Conservation (phyloP, 2,888 invertebrate genomes). For the Seladonia tumulorum region DNA sequence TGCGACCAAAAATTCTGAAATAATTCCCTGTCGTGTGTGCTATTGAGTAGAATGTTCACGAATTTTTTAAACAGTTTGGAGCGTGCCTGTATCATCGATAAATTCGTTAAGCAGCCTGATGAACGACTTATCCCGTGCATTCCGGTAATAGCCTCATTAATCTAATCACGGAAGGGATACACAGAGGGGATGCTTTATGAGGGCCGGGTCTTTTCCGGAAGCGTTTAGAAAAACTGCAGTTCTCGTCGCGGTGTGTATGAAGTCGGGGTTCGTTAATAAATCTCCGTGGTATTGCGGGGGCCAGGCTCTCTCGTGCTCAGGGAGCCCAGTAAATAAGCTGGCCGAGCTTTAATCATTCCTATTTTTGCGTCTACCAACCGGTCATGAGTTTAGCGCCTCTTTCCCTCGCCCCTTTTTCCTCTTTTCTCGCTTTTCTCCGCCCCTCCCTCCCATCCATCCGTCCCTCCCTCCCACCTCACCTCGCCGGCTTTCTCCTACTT, state of each 20-base stretch:
- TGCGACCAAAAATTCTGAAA: too few relatives aligned
- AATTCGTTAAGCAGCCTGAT: slow-evolving; percentile 59
- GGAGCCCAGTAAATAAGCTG: slow-evolving; percentile 78
- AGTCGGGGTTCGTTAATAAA: slow-evolving; percentile 74
- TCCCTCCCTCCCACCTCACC: slow-evolving; percentile 19
- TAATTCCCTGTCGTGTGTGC: too few relatives aligned
- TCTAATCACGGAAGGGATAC: slow-evolving; percentile 67
- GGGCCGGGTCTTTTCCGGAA: slow-evolving; percentile 62
- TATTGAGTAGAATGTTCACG: too few relatives aligned
- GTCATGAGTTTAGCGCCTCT: slow-evolving; percentile 55
- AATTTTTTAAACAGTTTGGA: too few relatives aligned
- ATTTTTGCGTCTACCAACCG: slow-evolving; percentile 74
- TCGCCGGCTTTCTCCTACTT: slow-evolving; percentile 22
- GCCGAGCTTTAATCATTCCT: slow-evolving; percentile 81
- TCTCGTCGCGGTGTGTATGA: slow-evolving; percentile 52
- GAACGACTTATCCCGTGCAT: slow-evolving; percentile 59
- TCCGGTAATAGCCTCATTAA: slow-evolving; percentile 67
- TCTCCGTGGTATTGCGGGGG: slow-evolving; percentile 53
- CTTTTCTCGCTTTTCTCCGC: slow-evolving; percentile 17
- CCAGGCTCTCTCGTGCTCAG: slow-evolving; percentile 54
- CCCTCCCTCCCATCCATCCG: slow-evolving; percentile 47
- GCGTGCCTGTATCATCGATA: slow-evolving; percentile 26
- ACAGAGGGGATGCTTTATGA: slow-evolving; percentile 53
- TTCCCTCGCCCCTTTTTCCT: slow-evolving; percentile 27
- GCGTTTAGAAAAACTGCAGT: slow-evolving; percentile 60